These are phyloP conservation scores for Tetropium fuscum DNA, from an alignment of 2,888 invertebrate genomes.

Conservation along the genomic window DNA sequence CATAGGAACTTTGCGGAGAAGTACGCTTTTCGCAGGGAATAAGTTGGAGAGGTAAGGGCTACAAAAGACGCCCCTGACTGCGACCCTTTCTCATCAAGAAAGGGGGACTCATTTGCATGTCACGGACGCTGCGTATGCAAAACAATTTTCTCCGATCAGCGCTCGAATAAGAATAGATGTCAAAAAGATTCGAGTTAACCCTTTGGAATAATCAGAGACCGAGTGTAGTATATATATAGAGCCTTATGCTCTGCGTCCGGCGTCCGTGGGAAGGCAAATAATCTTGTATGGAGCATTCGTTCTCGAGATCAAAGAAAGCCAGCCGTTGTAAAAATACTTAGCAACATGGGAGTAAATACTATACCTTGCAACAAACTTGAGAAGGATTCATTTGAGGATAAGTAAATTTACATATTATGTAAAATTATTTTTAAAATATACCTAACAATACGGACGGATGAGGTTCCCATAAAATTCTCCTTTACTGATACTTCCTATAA, in stretches of 20 bases:
- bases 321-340: neutral
- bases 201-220: constrained; percentile 30
- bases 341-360: too few species aligned
- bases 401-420: too few species aligned
- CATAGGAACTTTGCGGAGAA: constrained; percentile 38
- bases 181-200: constrained; percentile 31
- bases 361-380: too few species aligned
- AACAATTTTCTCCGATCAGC: constrained; percentile 29
- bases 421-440: too few species aligned
- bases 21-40: constrained; percentile 35
- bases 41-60: constrained; percentile 22
- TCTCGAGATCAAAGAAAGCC: neutral
- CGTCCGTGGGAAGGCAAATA: neutral
- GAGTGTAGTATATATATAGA: constrained; percentile 10
- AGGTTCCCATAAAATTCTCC: too few species aligned
- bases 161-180: constrained; percentile 19
- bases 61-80: constrained; percentile 40
- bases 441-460: too few species aligned
- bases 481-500: too few species aligned
- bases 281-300: neutral
- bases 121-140: constrained; percentile 38
- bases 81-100: constrained; percentile 38
- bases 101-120: constrained; percentile 41
- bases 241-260: constrained; percentile 2
- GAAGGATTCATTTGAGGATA: too few species aligned